Conservation (phyloP, 37 sponge, comb jelly and placozoan species). For the Haliclona indistincta region DNA sequence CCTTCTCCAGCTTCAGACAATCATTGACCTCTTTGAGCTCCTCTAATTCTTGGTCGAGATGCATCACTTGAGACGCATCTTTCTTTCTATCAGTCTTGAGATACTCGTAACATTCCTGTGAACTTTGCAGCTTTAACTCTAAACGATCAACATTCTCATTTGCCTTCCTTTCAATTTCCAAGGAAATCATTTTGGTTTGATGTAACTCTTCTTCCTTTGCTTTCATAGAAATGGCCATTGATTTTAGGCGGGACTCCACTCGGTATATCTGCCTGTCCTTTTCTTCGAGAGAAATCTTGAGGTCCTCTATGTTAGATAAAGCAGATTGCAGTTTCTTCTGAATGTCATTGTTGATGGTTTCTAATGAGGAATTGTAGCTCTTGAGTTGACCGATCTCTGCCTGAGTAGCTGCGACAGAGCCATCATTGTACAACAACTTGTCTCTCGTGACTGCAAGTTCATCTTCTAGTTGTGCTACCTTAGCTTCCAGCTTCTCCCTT, state of each 20-base stretch:
- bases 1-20: neutral
- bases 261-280: neutral
- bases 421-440: neutral
- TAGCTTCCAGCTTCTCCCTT: conserved; percentile 1
- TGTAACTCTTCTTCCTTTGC: neutral
- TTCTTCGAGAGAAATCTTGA: neutral
- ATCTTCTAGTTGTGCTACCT: conserved; percentile 14
- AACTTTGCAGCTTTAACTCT: neutral
- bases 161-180: neutral
- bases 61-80: neutral
- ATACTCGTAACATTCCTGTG: neutral
- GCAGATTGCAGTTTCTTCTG: conserved; percentile 21
- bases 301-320: conserved; percentile 10
- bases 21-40: conserved; percentile 7
- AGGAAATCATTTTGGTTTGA: neutral
- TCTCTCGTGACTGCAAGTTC: neutral
- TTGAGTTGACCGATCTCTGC: conserved; percentile 11
- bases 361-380: conserved; percentile 20
- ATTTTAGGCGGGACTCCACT: neutral
- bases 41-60: conserved; percentile 5
- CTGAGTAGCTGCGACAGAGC: neutral
- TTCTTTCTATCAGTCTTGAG: neutral
- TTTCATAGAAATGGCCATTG: neutral
- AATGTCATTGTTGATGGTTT: conserved; percentile 21
- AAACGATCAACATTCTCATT: neutral